These are phyloP conservation scores for Leptura quadrifasciata DNA, from an alignment of 2,888 invertebrate species.

Conservation along the genomic window DNA sequence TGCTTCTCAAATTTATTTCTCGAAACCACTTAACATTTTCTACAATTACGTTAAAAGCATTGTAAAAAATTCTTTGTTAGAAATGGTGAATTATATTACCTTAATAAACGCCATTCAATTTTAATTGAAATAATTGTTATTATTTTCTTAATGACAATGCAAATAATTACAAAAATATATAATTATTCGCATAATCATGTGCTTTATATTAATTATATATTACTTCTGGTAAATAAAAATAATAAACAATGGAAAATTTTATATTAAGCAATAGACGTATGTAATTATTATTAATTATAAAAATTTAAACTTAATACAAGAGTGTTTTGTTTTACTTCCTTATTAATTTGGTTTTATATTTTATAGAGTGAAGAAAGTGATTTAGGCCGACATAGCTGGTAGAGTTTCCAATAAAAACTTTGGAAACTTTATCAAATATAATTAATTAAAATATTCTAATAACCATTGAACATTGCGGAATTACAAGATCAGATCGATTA, in stretches of 20 bases:
- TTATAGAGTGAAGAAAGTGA: background rate
- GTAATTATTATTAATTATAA: slow-evolving; percentile 33
- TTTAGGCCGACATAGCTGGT: background rate
- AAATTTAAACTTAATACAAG: slow-evolving; percentile 7
- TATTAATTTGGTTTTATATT: slow-evolving; percentile 1
- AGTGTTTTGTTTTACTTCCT: slow-evolving; percentile 24
- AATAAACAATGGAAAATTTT: slow-evolving; percentile 34
- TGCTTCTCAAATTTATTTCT: too few species aligned
- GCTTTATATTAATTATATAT: slow-evolving; percentile 30
- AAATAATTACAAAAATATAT: slow-evolving; percentile 16
- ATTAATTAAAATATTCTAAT: background rate
- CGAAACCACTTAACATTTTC: background rate
- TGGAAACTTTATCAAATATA: background rate
- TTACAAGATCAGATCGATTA: background rate
- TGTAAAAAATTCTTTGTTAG: background rate
- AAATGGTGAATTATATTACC: background rate
- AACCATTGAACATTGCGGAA: background rate
- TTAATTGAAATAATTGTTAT: slow-evolving; percentile 16
- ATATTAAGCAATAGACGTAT: slow-evolving; percentile 5
- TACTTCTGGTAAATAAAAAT: slow-evolving; percentile 28
- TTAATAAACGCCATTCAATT: background rate
- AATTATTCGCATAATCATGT: slow-evolving; percentile 22
- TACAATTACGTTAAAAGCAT: background rate
- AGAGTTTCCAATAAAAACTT: background rate
- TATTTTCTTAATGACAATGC: slow-evolving; percentile 28